Evolutionary conservation across 2,888 invertebrate species (phyloP).

Genomic region (Watsonalla binaria): DNA sequence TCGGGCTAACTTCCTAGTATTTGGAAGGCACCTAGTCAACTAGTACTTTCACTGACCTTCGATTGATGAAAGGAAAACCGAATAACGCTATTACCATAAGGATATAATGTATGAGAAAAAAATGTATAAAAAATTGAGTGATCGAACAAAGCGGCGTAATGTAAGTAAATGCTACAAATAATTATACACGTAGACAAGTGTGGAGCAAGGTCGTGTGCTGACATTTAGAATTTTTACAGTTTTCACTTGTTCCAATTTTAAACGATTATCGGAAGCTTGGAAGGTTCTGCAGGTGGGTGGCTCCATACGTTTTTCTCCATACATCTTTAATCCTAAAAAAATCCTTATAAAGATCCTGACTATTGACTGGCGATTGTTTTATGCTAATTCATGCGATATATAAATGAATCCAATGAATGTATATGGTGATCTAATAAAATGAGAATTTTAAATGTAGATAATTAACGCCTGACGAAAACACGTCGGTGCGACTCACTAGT

Average conservation of each 20-base stretch:
- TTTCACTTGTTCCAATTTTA: conserved; percentile 60
- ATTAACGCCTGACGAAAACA: too few relatives aligned
- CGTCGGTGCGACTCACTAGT: too few relatives aligned
- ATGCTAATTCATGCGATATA: too few relatives aligned
- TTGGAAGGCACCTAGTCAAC: neutral
- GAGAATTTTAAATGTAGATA: too few relatives aligned
- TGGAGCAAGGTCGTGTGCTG: conserved; percentile 59
- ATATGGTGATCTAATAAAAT: too few relatives aligned
- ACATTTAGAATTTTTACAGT: conserved; percentile 60
- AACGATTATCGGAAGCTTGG: too few relatives aligned
- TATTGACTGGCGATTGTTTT: too few relatives aligned
- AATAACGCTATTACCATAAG: conserved; percentile 10
- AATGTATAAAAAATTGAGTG: conserved; percentile 38
- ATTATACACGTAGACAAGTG: conserved; percentile 48
- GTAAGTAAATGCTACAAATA: conserved; percentile 51
- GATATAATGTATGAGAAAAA: conserved; percentile 13
- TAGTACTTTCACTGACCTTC: conserved; percentile 1
- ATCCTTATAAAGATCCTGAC: too few relatives aligned
- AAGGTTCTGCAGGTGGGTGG: too few relatives aligned
- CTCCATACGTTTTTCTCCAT: too few relatives aligned
- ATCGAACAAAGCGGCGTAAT: conserved; percentile 19
- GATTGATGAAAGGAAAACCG: conserved; percentile 3
- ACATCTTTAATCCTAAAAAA: too few relatives aligned
- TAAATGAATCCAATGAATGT: too few relatives aligned
- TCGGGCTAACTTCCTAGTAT: neutral